A percentile compares a stretch with the other conserved stretches of the same genome.
Conservation (phyloP, 2,113 vertebrate species). For the Tragelaphus strepsiceros region DNA sequence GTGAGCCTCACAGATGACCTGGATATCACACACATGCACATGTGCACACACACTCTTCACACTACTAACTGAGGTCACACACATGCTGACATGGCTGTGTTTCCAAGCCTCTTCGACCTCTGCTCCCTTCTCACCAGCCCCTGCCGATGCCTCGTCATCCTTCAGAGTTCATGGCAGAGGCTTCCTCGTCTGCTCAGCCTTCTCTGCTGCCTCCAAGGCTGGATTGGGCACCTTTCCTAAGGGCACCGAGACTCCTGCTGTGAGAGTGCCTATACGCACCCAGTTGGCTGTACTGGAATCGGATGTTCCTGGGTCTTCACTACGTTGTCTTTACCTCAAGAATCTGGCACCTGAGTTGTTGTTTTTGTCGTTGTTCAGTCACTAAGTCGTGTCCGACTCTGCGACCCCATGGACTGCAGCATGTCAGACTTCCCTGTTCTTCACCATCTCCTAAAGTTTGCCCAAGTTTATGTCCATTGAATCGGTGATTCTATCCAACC, state of each 20-base stretch:
- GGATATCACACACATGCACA: not conserved
- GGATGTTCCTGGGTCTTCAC: not conserved
- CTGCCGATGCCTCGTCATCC: rapidly evolving
- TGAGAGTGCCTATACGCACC: too few relatives aligned
- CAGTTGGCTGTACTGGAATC: too few relatives aligned
- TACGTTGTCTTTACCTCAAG: not conserved
- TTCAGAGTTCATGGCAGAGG: not conserved
- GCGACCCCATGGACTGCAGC: not conserved
- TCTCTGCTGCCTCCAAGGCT: not conserved
- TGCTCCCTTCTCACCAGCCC: not conserved
- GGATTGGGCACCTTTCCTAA: too few relatives aligned
- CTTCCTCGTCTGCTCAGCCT: not conserved
- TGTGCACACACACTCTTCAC: not conserved
- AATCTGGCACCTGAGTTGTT: not conserved
- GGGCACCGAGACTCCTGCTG: not conserved
- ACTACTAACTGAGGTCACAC: not conserved
- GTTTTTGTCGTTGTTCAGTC: not conserved
- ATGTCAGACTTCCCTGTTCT: not conserved
- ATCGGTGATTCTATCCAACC: not conserved
- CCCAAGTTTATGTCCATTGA: not conserved
- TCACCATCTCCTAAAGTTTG: not conserved
- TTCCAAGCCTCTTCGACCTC: not conserved
- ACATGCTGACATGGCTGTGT: not conserved
- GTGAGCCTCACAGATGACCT: too few relatives aligned
- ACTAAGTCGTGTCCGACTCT: not conserved